Evolutionary conservation across 2,113 vertebrate genomes (phyloP).

Genomic region (Catharus fuscescens): DNA sequence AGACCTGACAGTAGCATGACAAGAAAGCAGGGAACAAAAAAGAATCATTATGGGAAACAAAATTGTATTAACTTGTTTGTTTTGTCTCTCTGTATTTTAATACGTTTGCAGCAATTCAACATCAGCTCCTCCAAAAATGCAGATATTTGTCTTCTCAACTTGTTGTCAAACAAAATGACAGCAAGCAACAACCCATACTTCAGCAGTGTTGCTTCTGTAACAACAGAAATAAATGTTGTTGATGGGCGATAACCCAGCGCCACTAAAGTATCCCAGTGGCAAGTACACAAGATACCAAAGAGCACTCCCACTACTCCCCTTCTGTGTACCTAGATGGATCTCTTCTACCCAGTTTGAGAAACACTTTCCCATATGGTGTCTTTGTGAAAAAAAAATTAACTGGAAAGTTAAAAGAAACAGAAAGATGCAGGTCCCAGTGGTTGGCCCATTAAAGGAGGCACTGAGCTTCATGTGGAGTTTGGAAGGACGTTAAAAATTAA

Average conservation of each 20-base stretch:
- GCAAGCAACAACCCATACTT: background rate
- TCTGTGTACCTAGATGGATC: background rate
- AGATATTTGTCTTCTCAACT: background rate
- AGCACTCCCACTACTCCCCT: background rate
- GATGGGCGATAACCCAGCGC: background rate
- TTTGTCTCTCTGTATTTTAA: slow-evolving; percentile 17
- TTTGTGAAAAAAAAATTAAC: background rate
- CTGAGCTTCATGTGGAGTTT: background rate
- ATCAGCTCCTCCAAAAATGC: background rate
- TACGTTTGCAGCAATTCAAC: background rate
- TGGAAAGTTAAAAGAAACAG: background rate
- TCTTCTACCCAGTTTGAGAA: background rate
- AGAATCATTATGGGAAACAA: background rate
- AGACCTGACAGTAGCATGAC: slow-evolving; percentile 33
- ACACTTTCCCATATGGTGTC: background rate
- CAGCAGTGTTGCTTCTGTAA: background rate
- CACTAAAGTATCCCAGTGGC: background rate
- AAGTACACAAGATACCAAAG: fast-evolving
- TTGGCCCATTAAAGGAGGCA: background rate
- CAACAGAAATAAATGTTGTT: background rate
- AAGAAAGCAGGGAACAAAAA: slow-evolving; percentile 18
- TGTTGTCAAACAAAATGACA: slow-evolving; percentile 15
- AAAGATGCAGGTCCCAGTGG: background rate
- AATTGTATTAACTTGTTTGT: slow-evolving; percentile 4
- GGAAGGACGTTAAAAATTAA: background rate